phyloP scores from a whole-genome alignment of 2,797 vertebrate genomes.

The Mareca penelope region DNA sequence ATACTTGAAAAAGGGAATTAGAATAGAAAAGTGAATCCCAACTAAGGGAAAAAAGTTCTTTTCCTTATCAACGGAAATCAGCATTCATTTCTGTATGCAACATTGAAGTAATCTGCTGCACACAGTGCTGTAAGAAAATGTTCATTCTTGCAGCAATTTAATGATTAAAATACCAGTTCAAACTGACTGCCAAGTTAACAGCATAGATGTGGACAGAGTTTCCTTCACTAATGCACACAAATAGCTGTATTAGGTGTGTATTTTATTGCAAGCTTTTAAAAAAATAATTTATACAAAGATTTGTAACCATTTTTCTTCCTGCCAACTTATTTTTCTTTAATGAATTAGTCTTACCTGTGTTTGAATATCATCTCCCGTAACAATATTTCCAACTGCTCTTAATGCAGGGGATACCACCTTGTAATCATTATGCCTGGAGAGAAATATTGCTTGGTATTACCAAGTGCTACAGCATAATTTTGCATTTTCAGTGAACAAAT shows the following conservation, averaged over 20 bases:
- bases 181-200: not conserved
- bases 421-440: constrained; percentile 91
- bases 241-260: not conserved
- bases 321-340: not conserved
- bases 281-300: too few relatives aligned
- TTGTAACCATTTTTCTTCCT: not conserved
- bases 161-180: not conserved
- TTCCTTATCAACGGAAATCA: not conserved
- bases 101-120: not conserved
- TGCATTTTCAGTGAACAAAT: not conserved
- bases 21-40: not conserved
- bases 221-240: not conserved
- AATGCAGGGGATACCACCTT: constrained; percentile 97
- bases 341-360: constrained; percentile 86
- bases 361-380: constrained; percentile 95
- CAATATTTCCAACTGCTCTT: constrained; percentile 95
- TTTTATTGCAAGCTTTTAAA: not conserved
- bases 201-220: not conserved
- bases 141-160: not conserved
- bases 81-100: not conserved
- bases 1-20: not conserved
- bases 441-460: constrained; percentile 29
- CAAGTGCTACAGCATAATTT: not conserved
- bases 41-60: not conserved
- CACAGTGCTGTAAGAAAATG: not conserved